These are phyloP conservation scores for Tuta absoluta DNA, from an alignment of 2,888 invertebrate genomes.

Conservation along the genomic window DNA sequence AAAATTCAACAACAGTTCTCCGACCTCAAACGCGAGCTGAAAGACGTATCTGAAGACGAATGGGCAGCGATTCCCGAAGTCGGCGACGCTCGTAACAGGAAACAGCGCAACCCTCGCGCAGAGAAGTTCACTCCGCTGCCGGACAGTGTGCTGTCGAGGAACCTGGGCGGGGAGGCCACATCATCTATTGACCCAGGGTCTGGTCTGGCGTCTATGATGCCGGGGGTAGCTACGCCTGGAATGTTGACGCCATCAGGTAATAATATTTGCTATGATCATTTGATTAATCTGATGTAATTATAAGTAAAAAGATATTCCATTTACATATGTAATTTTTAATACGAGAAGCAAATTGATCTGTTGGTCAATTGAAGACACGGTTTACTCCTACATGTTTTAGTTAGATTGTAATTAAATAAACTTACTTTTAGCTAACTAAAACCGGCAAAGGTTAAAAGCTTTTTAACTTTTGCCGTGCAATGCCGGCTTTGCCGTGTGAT, in stretches of 20 bases:
- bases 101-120: constrained; percentile 95
- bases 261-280: background rate
- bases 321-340: too few species aligned
- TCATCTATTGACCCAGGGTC: constrained; percentile 91
- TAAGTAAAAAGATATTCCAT: too few species aligned
- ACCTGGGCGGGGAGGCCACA: constrained; percentile 90
- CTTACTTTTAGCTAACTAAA: too few species aligned
- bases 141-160: constrained; percentile 95
- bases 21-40: constrained; percentile 94
- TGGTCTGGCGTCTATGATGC: constrained; percentile 93
- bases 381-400: too few species aligned
- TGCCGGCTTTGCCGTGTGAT: too few species aligned
- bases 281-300: too few species aligned
- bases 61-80: constrained; percentile 99
- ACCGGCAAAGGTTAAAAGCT: too few species aligned
- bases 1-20: constrained; percentile 99
- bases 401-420: too few species aligned
- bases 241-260: constrained; percentile 91
- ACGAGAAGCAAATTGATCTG: too few species aligned
- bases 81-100: constrained; percentile 98
- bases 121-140: constrained; percentile 99
- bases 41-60: constrained; percentile 93
- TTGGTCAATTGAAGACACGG: too few species aligned
- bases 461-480: too few species aligned
- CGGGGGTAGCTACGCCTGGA: constrained; percentile 92